Evolutionary conservation across 1,140 invertebrate species (phyloP).

Genomic region (Listronotus bonariensis): DNA sequence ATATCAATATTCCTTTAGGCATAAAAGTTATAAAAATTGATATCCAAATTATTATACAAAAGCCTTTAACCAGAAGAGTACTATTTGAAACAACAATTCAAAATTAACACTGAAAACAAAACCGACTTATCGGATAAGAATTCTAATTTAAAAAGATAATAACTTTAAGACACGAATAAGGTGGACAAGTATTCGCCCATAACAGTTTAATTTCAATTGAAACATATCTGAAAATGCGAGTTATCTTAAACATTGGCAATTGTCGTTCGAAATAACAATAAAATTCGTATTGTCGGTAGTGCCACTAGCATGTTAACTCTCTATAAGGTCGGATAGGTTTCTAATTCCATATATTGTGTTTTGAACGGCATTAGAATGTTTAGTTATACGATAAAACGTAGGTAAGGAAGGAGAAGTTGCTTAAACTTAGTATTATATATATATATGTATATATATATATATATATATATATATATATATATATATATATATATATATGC

Average conservation of each 20-base stretch:
- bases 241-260: slow-evolving; percentile 16
- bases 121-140: too few species aligned
- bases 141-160: neutral
- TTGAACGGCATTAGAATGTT: neutral
- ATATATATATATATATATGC: too few species aligned
- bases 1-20: too few species aligned
- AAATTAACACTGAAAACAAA: too few species aligned
- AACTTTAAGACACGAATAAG: neutral
- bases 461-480: too few species aligned
- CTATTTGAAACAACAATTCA: too few species aligned
- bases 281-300: slow-evolving; percentile 6
- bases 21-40: too few species aligned
- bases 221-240: slow-evolving; percentile 1
- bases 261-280: slow-evolving; percentile 12
- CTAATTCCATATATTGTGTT: slow-evolving; percentile 3
- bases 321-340: slow-evolving; percentile 1
- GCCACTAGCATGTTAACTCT: slow-evolving; percentile 8
- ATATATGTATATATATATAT: too few species aligned
- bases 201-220: neutral
- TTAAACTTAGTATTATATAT: too few species aligned
- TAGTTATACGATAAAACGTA: neutral
- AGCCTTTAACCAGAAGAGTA: too few species aligned
- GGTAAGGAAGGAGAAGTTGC: neutral
- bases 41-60: too few species aligned
- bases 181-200: slow-evolving; percentile 9